A percentile compares a stretch with the other conserved stretches of the same genome.
These are phyloP conservation scores for Emmelina monodactyla DNA, from an alignment of 2,888 invertebrate species.

Conservation along the genomic window DNA sequence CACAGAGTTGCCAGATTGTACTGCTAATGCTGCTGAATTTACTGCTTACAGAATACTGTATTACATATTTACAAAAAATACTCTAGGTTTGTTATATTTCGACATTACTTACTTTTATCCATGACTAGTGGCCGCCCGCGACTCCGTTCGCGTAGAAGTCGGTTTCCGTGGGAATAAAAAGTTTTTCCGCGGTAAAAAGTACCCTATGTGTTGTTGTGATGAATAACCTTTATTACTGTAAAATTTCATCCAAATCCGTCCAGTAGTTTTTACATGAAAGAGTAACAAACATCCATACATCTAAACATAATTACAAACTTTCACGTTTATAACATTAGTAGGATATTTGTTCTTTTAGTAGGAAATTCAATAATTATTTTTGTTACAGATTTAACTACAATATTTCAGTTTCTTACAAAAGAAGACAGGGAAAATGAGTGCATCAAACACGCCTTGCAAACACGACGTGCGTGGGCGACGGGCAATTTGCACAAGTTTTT, in stretches of 20 bases:
- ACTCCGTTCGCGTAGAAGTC: too few relatives aligned
- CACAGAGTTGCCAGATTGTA: constrained; percentile 73
- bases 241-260: too few relatives aligned
- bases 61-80: constrained; percentile 97
- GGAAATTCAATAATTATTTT: constrained; percentile 13
- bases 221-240: too few relatives aligned
- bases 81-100: constrained; percentile 75
- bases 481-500: constrained; percentile 95
- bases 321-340: too few relatives aligned
- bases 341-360: not conserved
- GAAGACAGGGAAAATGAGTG: constrained; percentile 83
- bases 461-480: constrained; percentile 92
- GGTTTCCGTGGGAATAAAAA: too few relatives aligned
- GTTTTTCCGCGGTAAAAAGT: too few relatives aligned
- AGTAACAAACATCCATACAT: too few relatives aligned
- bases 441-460: constrained; percentile 84
- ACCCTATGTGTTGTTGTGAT: too few relatives aligned
- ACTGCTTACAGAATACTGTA: constrained; percentile 96
- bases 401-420: constrained; percentile 80
- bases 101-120: not conserved
- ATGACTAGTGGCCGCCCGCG: too few relatives aligned
- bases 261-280: too few relatives aligned
- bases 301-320: too few relatives aligned
- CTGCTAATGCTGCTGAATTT: constrained; percentile 87
- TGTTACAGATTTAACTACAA: constrained; percentile 88